Evolutionary conservation across 2,113 vertebrate species (phyloP).

Genomic region (Marmota flaviventris): DNA sequence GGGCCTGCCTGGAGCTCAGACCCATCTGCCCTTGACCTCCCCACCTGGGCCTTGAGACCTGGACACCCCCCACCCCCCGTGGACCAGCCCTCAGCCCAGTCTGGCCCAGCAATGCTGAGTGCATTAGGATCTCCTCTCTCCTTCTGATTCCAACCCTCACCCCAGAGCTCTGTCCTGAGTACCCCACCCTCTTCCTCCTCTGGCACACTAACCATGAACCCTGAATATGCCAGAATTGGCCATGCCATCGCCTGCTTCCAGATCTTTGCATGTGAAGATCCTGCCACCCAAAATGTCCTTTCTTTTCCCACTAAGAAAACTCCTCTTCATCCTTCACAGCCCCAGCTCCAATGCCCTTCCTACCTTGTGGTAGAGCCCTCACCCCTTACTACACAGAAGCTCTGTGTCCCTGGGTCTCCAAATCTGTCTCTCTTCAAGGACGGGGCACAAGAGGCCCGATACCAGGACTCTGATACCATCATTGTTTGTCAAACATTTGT

Average conservation of each 20-base stretch:
- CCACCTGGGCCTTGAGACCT: neutral
- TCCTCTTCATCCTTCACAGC: slow-evolving; percentile 48
- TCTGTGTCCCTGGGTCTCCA: neutral
- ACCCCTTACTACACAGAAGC: neutral
- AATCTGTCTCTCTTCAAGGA: slow-evolving; percentile 28
- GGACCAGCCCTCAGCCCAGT: neutral
- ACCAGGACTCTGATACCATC: neutral
- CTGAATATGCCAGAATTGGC: neutral
- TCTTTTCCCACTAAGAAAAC: slow-evolving; percentile 26
- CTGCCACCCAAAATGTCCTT: neutral
- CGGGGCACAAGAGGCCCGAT: neutral
- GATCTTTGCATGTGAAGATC: neutral
- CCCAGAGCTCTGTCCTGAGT: neutral
- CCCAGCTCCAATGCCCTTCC: slow-evolving; percentile 4
- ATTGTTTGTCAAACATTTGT: neutral
- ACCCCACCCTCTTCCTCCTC: neutral
- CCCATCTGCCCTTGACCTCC: too few species aligned
- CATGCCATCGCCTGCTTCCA: neutral
- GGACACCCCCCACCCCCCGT: neutral
- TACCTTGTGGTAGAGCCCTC: neutral
- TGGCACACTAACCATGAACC: neutral
- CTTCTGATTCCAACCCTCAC: neutral
- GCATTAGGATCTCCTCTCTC: neutral
- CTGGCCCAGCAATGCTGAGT: neutral
- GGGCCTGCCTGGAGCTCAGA: too few species aligned